These are phyloP conservation scores for Phocides pigmalion DNA, from an alignment of 1,140 invertebrate species.

Conservation along the genomic window DNA sequence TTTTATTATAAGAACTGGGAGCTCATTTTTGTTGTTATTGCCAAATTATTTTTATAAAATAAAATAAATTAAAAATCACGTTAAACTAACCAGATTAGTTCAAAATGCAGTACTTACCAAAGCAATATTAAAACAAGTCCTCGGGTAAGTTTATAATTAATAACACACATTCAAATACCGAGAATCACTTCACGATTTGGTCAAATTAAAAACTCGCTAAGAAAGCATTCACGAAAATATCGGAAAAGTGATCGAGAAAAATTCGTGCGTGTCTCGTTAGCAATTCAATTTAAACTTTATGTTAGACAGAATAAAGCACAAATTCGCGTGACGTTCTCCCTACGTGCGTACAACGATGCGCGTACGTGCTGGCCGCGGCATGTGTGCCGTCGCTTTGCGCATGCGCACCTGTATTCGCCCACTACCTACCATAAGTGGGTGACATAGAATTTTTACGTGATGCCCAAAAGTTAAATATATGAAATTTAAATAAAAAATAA, in stretches of 20 bases:
- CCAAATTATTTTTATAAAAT: too few relatives aligned
- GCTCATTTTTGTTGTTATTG: too few relatives aligned
- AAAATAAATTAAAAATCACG: too few relatives aligned
- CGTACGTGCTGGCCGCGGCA: constrained; percentile 56
- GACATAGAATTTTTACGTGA: constrained; percentile 50
- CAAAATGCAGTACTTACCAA: too few relatives aligned
- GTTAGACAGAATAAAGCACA: constrained; percentile 33
- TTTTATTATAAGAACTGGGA: too few relatives aligned
- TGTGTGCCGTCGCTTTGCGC: constrained; percentile 60
- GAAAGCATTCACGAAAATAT: neutral
- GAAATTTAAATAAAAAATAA: constrained; percentile 4
- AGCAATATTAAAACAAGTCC: too few relatives aligned
- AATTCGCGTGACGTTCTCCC: constrained; percentile 29
- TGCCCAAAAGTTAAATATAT: constrained; percentile 33
- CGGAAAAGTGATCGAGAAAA: constrained; percentile 13
- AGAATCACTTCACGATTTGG: neutral
- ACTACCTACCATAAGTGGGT: constrained; percentile 52
- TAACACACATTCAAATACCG: neutral
- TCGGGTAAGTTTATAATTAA: too few relatives aligned
- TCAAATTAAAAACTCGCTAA: neutral
- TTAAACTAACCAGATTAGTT: too few relatives aligned
- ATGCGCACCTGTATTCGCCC: constrained; percentile 51
- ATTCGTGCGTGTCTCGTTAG: constrained; percentile 24
- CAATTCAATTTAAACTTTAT: constrained; percentile 1
- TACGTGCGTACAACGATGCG: constrained; percentile 37